phyloP scores from a whole-genome alignment of 2,888 invertebrate species.

The Leucoptera coffeella region DNA sequence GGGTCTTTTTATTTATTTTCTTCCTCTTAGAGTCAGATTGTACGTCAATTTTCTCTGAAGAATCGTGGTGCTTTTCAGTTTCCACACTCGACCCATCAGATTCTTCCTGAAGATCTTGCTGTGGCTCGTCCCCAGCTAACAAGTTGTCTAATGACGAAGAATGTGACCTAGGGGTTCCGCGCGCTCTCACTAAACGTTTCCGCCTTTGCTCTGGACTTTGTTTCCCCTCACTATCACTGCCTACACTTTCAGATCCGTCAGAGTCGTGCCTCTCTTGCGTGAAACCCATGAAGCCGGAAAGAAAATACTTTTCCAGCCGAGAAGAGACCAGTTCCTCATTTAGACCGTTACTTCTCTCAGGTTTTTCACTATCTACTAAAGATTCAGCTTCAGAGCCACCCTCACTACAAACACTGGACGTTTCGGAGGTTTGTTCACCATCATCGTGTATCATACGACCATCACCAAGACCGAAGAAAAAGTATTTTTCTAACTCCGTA shows the following conservation, averaged over 20 bases:
- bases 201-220: constrained; percentile 83
- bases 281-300: constrained; percentile 80
- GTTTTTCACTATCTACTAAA: constrained; percentile 53
- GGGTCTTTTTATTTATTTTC: constrained; percentile 68
- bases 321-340: constrained; percentile 76
- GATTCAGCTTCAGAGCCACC: constrained; percentile 55
- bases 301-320: constrained; percentile 82
- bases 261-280: constrained; percentile 70
- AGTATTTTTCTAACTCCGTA: constrained; percentile 85
- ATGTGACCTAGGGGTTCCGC: constrained; percentile 78
- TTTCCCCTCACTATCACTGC: constrained; percentile 84
- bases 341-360: constrained; percentile 51
- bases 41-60: constrained; percentile 65
- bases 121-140: constrained; percentile 56
- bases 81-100: constrained; percentile 76
- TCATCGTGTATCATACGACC: constrained; percentile 52
- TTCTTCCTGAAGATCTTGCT: constrained; percentile 48
- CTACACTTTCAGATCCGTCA: constrained; percentile 81
- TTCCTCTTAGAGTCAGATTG: constrained; percentile 80
- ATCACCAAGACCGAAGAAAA: constrained; percentile 80
- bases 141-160: constrained; percentile 77
- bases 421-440: constrained; percentile 70
- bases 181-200: constrained; percentile 72
- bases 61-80: constrained; percentile 59
- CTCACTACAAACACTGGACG: constrained; percentile 81